Evolutionary conservation across 2,888 invertebrate species (phyloP).

Genomic region (Hymenopus coronatus): DNA sequence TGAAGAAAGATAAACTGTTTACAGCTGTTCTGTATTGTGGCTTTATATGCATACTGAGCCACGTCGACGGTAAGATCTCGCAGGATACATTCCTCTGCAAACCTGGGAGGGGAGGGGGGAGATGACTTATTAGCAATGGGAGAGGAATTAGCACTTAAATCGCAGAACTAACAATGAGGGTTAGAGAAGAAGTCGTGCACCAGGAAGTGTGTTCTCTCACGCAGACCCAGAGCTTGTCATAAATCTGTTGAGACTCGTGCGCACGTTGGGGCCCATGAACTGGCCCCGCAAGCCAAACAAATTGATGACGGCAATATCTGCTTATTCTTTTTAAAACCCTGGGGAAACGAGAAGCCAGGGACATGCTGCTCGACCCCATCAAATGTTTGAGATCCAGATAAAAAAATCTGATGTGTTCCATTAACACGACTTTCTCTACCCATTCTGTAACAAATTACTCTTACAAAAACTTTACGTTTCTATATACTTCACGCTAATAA

Average conservation of each 20-base stretch:
- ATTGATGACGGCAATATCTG: background rate
- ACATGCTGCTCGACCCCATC: background rate
- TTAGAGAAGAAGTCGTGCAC: background rate
- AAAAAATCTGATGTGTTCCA: too few relatives aligned
- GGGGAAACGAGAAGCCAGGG: background rate
- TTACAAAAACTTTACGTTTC: too few relatives aligned
- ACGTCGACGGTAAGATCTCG: background rate
- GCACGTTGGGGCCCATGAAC: background rate
- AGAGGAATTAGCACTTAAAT: background rate
- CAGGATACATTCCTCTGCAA: background rate
- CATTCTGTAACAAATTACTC: too few relatives aligned
- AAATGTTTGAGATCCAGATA: background rate
- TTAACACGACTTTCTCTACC: too few relatives aligned
- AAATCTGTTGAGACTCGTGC: background rate
- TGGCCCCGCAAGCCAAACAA: background rate
- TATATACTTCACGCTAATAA: too few relatives aligned
- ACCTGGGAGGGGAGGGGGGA: too few relatives aligned
- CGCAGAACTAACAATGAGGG: background rate
- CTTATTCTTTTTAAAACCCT: background rate
- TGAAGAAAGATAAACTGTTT: too few relatives aligned
- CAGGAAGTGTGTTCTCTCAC: background rate
- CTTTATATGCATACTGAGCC: background rate
- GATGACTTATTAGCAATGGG: background rate
- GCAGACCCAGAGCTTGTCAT: background rate
- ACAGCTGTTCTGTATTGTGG: background rate